These are phyloP conservation scores for Caenorhabditis sp. DNA, from an alignment of 2,888 invertebrate species.

Conservation along the genomic window DNA sequence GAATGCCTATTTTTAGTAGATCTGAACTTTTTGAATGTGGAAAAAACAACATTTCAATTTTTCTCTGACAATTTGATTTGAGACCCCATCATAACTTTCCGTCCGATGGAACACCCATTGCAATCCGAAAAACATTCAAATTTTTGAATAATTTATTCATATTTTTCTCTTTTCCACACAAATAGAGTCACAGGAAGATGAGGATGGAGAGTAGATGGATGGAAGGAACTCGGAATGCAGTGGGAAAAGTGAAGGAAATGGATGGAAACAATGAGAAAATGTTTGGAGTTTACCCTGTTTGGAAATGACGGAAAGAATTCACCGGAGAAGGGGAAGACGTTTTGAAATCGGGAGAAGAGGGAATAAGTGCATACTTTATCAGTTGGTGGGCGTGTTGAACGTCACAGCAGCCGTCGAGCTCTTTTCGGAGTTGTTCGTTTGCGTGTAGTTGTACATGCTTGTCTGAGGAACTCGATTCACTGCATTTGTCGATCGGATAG, in stretches of 20 bases:
- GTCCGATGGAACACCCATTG: no score
- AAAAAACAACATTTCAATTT: neutral
- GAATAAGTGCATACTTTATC: slow-evolving; percentile 15
- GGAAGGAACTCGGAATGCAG: neutral
- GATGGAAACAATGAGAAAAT: neutral
- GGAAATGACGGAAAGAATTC: slow-evolving; percentile 31
- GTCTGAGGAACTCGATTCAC: slow-evolving; percentile 59
- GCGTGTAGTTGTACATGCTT: slow-evolving; percentile 59
- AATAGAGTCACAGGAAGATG: no score
- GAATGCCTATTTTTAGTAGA: neutral
- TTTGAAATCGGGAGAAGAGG: neutral
- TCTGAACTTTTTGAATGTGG: no score
- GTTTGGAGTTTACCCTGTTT: slow-evolving; percentile 29
- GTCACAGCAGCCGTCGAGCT: slow-evolving; percentile 49
- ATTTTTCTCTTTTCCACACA: no score
- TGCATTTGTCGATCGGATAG: slow-evolving; percentile 62
- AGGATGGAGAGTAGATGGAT: neutral
- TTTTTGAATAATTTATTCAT: slow-evolving; percentile 9
- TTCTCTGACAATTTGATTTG: neutral
- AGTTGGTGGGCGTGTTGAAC: slow-evolving; percentile 47
- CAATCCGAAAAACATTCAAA: slow-evolving; percentile 1
- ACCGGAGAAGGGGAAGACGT: slow-evolving; percentile 18
- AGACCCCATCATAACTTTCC: neutral
- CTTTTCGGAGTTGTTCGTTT: slow-evolving; percentile 50
- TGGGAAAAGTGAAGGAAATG: neutral